Percentiles rank a stretch among this genome's conserved stretches.
These are phyloP conservation scores for Stegodyphus dumicola DNA, from an alignment of 1,140 invertebrate species.

Conservation along the genomic window DNA sequence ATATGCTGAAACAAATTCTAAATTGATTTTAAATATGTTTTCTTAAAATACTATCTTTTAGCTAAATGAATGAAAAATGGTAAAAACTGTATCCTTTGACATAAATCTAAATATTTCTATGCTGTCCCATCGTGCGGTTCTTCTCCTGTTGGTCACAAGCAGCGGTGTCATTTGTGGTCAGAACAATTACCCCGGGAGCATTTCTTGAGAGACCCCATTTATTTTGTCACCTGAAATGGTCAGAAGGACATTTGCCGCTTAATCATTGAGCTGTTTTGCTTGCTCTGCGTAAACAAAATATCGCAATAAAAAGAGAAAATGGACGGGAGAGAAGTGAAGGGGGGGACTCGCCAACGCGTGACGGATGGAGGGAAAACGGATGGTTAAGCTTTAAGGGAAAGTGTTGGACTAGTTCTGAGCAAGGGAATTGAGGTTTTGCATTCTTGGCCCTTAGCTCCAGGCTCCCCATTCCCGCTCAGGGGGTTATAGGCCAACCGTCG, in stretches of 20 bases:
- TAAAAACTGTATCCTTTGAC: too few relatives aligned
- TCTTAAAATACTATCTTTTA: too few relatives aligned
- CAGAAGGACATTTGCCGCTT: slow-evolving; percentile 4
- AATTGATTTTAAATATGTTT: too few relatives aligned
- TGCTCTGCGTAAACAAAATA: too few relatives aligned
- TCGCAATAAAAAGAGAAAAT: too few relatives aligned
- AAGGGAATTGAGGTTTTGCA: slow-evolving; percentile 51
- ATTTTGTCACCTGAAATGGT: slow-evolving; percentile 52
- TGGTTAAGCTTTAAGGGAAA: not conserved
- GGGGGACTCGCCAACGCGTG: slow-evolving; percentile 12
- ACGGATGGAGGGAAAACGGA: not conserved
- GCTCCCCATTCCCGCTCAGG: slow-evolving; percentile 27
- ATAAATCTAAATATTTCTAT: too few relatives aligned
- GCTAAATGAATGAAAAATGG: too few relatives aligned
- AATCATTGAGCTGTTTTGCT: not conserved
- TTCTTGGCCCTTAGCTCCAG: slow-evolving; percentile 45
- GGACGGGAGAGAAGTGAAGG: not conserved
- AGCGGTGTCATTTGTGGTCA: slow-evolving; percentile 40
- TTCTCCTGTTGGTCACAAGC: not conserved
- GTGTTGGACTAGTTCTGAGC: slow-evolving; percentile 43
- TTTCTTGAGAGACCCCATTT: slow-evolving; percentile 11
- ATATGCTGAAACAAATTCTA: too few relatives aligned
- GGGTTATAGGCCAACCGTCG: slow-evolving; percentile 49
- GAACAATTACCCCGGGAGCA: not conserved
- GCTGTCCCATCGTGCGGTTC: too few relatives aligned